Base-by-base conservation (phyloP, 2,113 vertebrate species). In the Ranitomeya imitator region DNA sequence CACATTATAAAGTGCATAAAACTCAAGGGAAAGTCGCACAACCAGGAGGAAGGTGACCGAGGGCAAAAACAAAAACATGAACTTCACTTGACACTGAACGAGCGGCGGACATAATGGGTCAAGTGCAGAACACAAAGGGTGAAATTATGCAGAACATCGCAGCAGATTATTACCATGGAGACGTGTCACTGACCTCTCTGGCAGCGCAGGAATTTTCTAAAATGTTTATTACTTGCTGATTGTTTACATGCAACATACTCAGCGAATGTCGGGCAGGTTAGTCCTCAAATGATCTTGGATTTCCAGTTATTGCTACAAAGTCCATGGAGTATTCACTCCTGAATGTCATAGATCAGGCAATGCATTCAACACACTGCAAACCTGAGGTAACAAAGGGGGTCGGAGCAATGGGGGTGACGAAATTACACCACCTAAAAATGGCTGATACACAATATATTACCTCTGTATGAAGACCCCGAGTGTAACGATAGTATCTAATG, bases 211-310 rank as follows among this genome's bases (percentile, higher is more conserved):
- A 57, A 18, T 79, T 45, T 54, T 57, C 55, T 11, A n/a, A 21
- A 55, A 79, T 3, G 37, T 57, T 57, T 57, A 55, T 79, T 79
- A 79, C 21, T 54, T 54, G 52, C 52, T 55, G 77, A 23, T 57
- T 79, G 52, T 79, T 79, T n/a, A 55, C n/a, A 79, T 79, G 51
- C 21, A 79, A 79, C 57, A 55, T 7, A 54, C 21, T n/a, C n/a
- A 55, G 1, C 10, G 52, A 76, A 0, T 1, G 3, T 15, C 51
- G 2, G 9, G 7, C 19, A 6, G 77, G 0, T 76, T 45, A n/a
- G 1, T 7, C 12, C 77, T 7, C 52, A 14, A 21, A 14, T 79
- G 4, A 79, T 31, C 1, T 7, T 3, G 18, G 18, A 52, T 51
- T 9, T 51, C 37, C 21, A 21, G 45, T 52, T 21, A 51, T 21